Evolutionary conservation across 1,140 invertebrate genomes (phyloP), one percentile per base, ranked within the genome.

Genomic region (Drosophila grimshawi): DNA sequence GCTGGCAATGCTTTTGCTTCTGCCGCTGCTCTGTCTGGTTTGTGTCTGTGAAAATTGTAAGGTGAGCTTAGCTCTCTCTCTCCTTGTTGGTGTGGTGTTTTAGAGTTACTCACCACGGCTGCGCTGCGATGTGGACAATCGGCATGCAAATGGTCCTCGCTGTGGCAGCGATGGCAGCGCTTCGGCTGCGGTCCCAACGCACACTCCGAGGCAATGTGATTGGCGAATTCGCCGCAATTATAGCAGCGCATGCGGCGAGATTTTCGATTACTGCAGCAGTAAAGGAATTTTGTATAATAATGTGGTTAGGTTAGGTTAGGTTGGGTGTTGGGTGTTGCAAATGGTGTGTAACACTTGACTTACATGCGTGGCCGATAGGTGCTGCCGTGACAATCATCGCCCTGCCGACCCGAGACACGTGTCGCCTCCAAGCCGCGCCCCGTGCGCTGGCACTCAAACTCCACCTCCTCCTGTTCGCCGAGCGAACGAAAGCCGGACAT

Each of bases 191-290:
- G 97, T 10, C 96, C 97, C 90, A 96, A 93, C 64, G 94, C 95
- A 92, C 97, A 98, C 92, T 97, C 97, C 46, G 96, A 95, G 29
- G 97, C 97, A 89, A 98, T 96, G 92, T 98, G 97, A 93, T 97
- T 97, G 33, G 96, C 96, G 91, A 97, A 97, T 92, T 97, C 97
- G 4, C 97, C 97, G 91, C 97, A 98, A 92, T 98, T 98, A 93
- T 97, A 98, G 93, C 97, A 98, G 86, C 97, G 97, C 90, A 97
- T 96, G 94, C 97, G 97, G 83, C 96, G 94, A 93, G 97, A 97
- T 90, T 96, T 96, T 6, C 78, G 43, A 95, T 89, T 89, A 51
- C 85, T 89, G 94, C 27, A 5, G 27, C 56, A 43, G 39, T 10
- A n/a, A 43, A 43, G 35, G 39, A 43, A 43, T 43, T 8, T 43